A percentile compares a stretch with the other conserved stretches of the same genome.
Conservation (phyloP, 2,113 vertebrate genomes). For the Zapus hudsonius region DNA sequence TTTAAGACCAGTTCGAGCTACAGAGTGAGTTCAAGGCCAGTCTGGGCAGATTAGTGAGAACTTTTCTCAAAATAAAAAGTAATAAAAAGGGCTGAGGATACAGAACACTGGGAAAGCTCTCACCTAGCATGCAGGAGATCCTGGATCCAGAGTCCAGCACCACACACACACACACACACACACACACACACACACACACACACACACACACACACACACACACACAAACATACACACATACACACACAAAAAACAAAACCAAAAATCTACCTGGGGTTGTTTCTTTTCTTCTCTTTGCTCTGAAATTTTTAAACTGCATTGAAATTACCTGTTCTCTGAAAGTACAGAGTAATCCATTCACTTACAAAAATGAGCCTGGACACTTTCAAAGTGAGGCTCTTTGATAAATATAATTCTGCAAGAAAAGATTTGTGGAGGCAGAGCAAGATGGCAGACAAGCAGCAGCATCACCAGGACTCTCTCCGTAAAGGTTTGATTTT, state of each 20-base stretch:
- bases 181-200: background rate
- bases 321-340: background rate
- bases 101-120: background rate
- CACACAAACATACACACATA: background rate
- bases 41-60: background rate
- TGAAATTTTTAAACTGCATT: slow-evolving; percentile 28
- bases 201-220: background rate
- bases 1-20: background rate
- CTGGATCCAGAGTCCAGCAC: background rate
- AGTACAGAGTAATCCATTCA: slow-evolving; percentile 49
- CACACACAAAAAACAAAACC: background rate
- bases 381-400: slow-evolving; percentile 32
- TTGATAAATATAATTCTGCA: slow-evolving; percentile 12
- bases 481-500: no score
- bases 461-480: no score
- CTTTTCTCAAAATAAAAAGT: background rate
- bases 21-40: background rate
- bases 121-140: background rate
- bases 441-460: no score
- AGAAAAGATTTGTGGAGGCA: slow-evolving; percentile 22
- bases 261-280: background rate
- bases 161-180: background rate
- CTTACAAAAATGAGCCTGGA: slow-evolving; percentile 15
- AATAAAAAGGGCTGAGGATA: background rate
- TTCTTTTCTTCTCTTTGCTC: slow-evolving; percentile 20